Percentiles rank a stretch among this genome's conserved stretches.
phyloP scores from a whole-genome alignment of 2,113 vertebrate genomes.

The Fregetta grallaria region DNA sequence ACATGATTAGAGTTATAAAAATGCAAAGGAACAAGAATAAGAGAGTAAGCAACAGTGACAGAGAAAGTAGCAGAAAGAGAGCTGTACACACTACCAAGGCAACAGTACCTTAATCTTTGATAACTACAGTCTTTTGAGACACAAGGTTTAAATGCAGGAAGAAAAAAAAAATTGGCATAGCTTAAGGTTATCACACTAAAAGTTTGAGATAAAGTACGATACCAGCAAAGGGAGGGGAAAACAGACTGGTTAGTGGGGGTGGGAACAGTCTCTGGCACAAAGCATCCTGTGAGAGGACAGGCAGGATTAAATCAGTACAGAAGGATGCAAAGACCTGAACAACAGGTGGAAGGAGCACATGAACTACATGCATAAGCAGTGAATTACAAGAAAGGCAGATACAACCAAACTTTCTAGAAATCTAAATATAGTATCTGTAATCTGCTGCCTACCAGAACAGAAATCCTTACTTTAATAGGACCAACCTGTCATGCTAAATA shows the following conservation, averaged over 20 bases:
- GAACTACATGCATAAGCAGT: background rate
- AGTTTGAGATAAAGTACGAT: background rate
- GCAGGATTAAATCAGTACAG: background rate
- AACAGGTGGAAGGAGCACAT: background rate
- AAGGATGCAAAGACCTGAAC: background rate
- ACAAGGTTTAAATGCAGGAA: background rate
- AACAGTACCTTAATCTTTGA: background rate
- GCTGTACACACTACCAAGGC: background rate
- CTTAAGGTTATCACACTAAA: background rate
- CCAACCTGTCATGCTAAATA: background rate
- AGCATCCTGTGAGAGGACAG: background rate
- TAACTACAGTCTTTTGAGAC: background rate
- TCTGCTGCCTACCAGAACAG: background rate
- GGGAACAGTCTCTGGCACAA: background rate
- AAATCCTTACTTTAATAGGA: background rate
- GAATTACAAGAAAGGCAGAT: background rate
- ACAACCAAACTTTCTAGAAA: background rate
- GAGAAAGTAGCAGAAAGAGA: background rate
- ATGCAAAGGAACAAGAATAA: background rate
- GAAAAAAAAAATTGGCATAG: background rate
- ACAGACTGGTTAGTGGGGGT: background rate
- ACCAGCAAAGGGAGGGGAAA: background rate
- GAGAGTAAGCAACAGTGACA: background rate
- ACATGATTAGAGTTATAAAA: background rate
- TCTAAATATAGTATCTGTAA: background rate